Evolutionary conservation across 1,140 invertebrate species (phyloP), one percentile per base, ranked within the genome.

Genomic region (Trissolcus basalis): DNA sequence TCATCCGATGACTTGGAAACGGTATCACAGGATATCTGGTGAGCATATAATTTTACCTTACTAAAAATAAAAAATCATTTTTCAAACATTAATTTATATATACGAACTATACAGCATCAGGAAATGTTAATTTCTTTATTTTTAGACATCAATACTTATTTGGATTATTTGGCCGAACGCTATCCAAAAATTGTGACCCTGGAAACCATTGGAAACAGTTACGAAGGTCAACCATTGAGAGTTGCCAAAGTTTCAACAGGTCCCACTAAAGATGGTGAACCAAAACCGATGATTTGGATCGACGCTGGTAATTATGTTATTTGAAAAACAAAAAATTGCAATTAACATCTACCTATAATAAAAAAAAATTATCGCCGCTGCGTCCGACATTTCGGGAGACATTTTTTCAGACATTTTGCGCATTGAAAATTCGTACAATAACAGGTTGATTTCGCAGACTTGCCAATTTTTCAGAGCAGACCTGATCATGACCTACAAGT

Each of bases 1-100:
- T 47, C 94, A 96, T 78, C 90, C 92, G 8, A 90, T 96, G 89
- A 94, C 93, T n/a, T 96, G 94, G 93, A 92, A 92, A 80, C 90
- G 93, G 43, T 96, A 95, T 82, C 94, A 95, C 81, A 90, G 93
- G 69, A 82, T 89, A 14, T 27, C 36, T 39, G 36, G 81, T 70
- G 45, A 89, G 91, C 89, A 89, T 33, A 86, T 43, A 36, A 71
- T 58, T 27, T 59, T 48, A 16, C 6, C 14, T 32, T 15, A 61
- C 9, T n/a, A 51, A n/a, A n/a, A n/a, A n/a, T n/a, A n/a, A n/a
- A n/a, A n/a, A n/a, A n/a, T n/a, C n/a, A n/a, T n/a, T n/a, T n/a
- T n/a, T n/a, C n/a, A n/a, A n/a, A n/a, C n/a, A n/a, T n/a, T n/a
- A n/a, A n/a, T 55, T 60, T 32, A 15, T 27, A 9, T 61, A 33